These are phyloP conservation scores for Sycobia sp. DNA, from an alignment of 1,140 invertebrate genomes.

Conservation along the genomic window DNA sequence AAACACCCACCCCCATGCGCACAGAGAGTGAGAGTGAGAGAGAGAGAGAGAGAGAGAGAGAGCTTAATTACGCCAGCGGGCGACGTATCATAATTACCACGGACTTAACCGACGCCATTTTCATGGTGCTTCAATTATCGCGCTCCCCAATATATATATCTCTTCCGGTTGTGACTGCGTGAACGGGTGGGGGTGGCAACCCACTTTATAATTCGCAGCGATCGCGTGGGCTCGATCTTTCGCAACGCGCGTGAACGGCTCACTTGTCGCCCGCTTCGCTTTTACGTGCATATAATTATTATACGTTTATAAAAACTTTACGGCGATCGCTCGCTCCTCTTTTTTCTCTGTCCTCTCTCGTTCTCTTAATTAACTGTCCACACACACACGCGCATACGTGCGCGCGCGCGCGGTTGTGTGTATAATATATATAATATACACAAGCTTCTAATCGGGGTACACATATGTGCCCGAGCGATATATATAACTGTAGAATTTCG, in stretches of 20 bases:
- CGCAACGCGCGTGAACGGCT: neutral
- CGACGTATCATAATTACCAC: constrained; percentile 36
- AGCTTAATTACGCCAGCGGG: constrained; percentile 37
- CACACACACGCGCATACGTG: too few relatives aligned
- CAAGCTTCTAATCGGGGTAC: neutral
- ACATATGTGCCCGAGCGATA: neutral
- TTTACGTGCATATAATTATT: constrained; percentile 20
- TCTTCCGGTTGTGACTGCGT: too few relatives aligned
- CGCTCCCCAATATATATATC: constrained; percentile 24
- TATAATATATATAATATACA: too few relatives aligned
- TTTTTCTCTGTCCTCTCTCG: neutral
- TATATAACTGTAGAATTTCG: too few relatives aligned
- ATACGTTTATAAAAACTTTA: constrained; percentile 9
- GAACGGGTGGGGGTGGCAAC: too few relatives aligned
- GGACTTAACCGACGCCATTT: constrained; percentile 37
- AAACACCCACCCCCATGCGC: too few relatives aligned
- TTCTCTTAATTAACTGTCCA: constrained; percentile 29
- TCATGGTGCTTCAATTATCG: constrained; percentile 35
- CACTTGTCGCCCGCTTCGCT: neutral
- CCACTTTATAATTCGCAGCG: constrained; percentile 17
- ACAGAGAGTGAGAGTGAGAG: too few relatives aligned
- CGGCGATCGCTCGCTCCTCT: neutral
- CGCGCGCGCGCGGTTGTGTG: too few relatives aligned
- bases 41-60: too few relatives aligned
- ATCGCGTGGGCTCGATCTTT: constrained; percentile 15